Evolutionary conservation across 2,113 vertebrate genomes (phyloP), one percentile per base, ranked within the genome.

Genomic region (Nyctereutes procyonoides): DNA sequence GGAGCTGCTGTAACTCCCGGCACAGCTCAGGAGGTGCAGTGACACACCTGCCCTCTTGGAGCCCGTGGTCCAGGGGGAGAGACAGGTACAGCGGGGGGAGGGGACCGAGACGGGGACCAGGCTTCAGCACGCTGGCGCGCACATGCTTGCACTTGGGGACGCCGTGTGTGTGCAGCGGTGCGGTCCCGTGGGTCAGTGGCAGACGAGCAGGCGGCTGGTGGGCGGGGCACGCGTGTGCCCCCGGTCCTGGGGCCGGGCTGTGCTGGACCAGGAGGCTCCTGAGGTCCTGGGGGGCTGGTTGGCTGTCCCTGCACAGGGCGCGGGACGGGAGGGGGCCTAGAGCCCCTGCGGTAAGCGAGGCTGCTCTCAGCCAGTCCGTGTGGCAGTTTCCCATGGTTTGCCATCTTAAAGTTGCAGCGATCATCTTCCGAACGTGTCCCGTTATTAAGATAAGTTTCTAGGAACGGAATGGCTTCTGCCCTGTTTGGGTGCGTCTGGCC

Each of bases 141-240:
- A 15, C 22, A 1, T 2, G 2, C 2, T 19, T 38, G 80, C 22
- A 15, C 67, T 22, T 0, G 4, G 19, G 1, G 22, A 0, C 5
- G 87, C 55, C 4, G 4, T 0, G 14, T 5, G 35, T 48, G 3
- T 7, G 12, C 51, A 6, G 9, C 2, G 1, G n/a, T 24, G 38
- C 8, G 9, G 28, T 76, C 71, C 71, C 1, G 11, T 58, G 24
- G 24, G 43, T 43, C 43, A 43, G 43, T 43, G 43, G 43, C 43
- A 43, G 43, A 43, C 43, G 43, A 43, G 43, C 7, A 43, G 43
- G 43, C 43, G 43, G 43, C 43, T 43, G 43, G 43, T 43, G 43
- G 43, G 43, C 6, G 43, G 43, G 43, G 1, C 43, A 43, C 6
- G 6, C 43, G 43, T 43, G 43, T 51, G 11, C 43, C 62, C 55